A percentile compares a stretch with the other conserved stretches of the same genome.
Evolutionary conservation across 1,140 invertebrate genomes (phyloP).

Genomic region (Drosophila fuyamai): DNA sequence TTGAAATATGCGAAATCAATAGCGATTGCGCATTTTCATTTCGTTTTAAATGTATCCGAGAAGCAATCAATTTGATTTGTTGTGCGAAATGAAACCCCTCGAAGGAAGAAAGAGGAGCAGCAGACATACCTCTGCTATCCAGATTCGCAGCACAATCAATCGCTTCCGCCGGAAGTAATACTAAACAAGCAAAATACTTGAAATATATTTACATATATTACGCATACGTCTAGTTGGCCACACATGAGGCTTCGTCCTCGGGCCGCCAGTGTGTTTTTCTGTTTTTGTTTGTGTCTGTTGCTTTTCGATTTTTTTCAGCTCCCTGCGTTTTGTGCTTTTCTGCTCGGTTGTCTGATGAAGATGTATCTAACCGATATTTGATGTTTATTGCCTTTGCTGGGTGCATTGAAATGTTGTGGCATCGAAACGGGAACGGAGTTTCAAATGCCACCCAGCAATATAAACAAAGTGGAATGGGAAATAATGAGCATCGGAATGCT

Average conservation of each 20-base stretch:
- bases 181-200: conserved; percentile 79
- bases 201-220: conserved; percentile 83
- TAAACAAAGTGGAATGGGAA: conserved; percentile 19
- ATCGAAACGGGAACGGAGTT: neutral
- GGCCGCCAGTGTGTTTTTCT: neutral
- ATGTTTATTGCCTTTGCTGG: conserved; percentile 76
- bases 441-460: conserved; percentile 1
- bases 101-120: neutral
- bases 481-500: conserved; percentile 27
- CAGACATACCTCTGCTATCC: conserved; percentile 38
- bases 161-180: conserved; percentile 80
- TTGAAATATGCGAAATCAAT: conserved; percentile 77
- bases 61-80: conserved; percentile 82
- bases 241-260: conserved; percentile 23
- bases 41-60: conserved; percentile 67
- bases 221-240: conserved; percentile 73
- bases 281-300: conserved; percentile 39
- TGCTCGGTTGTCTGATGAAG: conserved; percentile 66
- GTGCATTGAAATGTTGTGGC: conserved; percentile 66
- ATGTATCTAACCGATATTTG: conserved; percentile 83
- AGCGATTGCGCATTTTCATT: conserved; percentile 74
- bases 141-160: conserved; percentile 73
- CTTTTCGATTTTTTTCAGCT: conserved; percentile 4
- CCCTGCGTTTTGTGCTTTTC: conserved; percentile 25
- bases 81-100: conserved; percentile 60